phyloP scores from a whole-genome alignment of 2,113 vertebrate species.

The Peromyscus polionotus region DNA sequence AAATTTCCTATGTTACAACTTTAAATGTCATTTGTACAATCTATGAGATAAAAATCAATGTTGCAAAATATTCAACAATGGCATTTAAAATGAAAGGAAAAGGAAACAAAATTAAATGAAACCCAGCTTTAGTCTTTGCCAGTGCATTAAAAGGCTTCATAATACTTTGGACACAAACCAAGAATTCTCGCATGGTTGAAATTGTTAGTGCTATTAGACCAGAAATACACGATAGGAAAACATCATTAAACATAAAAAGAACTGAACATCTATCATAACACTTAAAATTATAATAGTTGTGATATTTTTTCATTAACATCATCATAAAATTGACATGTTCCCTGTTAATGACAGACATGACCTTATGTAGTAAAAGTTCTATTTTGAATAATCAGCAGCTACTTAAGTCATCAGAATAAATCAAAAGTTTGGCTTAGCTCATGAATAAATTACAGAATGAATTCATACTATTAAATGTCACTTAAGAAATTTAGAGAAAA shows the following conservation, averaged over 20 bases:
- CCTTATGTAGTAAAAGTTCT: conserved; percentile 61
- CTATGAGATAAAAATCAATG: background rate
- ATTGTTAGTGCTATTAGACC: background rate
- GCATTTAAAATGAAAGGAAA: background rate
- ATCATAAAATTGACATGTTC: conserved; percentile 56
- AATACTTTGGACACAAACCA: background rate
- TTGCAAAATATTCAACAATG: background rate
- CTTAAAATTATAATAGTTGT: conserved; percentile 64
- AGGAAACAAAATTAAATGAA: background rate
- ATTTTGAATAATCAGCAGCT: conserved; percentile 71
- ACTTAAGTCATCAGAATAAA: conserved; percentile 58
- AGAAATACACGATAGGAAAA: conserved; percentile 30
- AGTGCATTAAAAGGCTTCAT: background rate
- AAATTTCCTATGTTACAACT: background rate
- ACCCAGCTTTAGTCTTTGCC: background rate
- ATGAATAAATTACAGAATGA: conserved; percentile 24
- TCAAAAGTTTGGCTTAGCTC: conserved; percentile 40
- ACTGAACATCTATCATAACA: background rate
- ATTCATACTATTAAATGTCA: background rate
- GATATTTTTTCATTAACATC: conserved; percentile 70
- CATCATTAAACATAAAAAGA: conserved; percentile 44
- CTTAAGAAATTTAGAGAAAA: conserved; percentile 39
- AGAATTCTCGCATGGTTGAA: background rate
- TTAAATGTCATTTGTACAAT: background rate
- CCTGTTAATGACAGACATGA: conserved; percentile 67